Percentiles rank a stretch among this genome's conserved stretches.
Conservation (phyloP, 1,140 invertebrate species). For the Tenebrio molitor region DNA sequence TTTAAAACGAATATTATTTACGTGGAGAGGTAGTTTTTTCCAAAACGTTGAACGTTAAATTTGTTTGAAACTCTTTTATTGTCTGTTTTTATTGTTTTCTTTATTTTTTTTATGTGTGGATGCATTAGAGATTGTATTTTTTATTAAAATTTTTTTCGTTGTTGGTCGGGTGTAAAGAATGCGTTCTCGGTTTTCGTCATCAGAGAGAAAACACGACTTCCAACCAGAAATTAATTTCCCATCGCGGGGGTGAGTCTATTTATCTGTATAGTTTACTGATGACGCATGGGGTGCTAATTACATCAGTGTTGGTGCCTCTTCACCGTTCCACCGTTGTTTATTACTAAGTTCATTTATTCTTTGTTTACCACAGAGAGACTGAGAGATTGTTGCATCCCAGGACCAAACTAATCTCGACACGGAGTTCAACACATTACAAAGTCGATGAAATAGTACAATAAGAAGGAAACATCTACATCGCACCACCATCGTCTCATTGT, state of each 20-base stretch:
- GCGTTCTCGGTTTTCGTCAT: no score
- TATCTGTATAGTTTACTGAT: slow-evolving; percentile 1
- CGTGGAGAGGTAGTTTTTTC: no score
- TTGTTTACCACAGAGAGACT: slow-evolving; percentile 1
- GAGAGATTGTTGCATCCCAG: background rate
- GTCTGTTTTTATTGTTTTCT: no score
- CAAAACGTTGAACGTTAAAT: no score
- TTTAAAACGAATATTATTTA: no score
- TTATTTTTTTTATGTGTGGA: no score
- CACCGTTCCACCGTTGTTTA: background rate
- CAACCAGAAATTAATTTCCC: background rate
- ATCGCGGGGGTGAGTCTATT: background rate
- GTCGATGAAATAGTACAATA: slow-evolving; percentile 7
- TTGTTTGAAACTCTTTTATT: no score
- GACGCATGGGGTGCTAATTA: background rate
- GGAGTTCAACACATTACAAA: background rate
- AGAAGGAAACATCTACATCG: slow-evolving; percentile 1
- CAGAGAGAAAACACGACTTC: slow-evolving; percentile 1
- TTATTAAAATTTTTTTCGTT: no score
- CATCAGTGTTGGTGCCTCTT: background rate
- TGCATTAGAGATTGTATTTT: no score
- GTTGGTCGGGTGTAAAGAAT: no score
- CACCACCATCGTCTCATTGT: background rate
- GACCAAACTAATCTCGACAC: slow-evolving; percentile 1
- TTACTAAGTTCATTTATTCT: background rate